Evolutionary conservation across 1,140 invertebrate species (phyloP).

Genomic region (Dinoponera quadriceps): DNA sequence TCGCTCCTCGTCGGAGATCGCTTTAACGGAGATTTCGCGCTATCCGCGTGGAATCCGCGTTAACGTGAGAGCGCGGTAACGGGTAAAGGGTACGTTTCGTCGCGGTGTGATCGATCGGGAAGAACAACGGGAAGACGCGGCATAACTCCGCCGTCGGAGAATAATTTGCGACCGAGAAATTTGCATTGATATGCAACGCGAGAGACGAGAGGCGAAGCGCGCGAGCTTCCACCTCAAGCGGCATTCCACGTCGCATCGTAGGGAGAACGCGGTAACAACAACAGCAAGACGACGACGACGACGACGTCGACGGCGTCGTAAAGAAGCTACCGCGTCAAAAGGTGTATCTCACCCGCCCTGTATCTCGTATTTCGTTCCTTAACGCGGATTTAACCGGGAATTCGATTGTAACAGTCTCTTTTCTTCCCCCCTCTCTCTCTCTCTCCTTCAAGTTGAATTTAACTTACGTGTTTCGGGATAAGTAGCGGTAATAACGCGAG

Average conservation of each 20-base stretch:
- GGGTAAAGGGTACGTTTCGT: background rate
- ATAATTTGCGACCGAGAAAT: slow-evolving; percentile 46
- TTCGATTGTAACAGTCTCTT: background rate
- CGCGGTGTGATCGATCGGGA: slow-evolving; percentile 35
- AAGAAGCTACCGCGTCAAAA: background rate
- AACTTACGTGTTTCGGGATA: background rate
- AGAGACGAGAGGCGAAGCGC: background rate
- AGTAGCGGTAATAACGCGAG: background rate
- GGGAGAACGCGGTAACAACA: background rate
- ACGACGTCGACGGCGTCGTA: background rate
- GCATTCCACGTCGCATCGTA: background rate
- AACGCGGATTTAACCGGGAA: slow-evolving; percentile 37
- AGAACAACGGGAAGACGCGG: slow-evolving; percentile 6
- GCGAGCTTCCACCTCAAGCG: background rate
- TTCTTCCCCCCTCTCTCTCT: no score
- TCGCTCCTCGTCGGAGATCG: slow-evolving; percentile 18
- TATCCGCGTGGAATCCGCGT: slow-evolving; percentile 30
- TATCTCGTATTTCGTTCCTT: background rate
- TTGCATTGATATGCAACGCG: slow-evolving; percentile 41
- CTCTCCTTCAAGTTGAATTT: background rate
- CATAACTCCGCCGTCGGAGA: slow-evolving; percentile 28
- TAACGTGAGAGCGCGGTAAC: slow-evolving; percentile 13
- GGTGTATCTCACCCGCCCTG: background rate
- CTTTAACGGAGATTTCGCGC: slow-evolving; percentile 25
- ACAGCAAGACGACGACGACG: background rate